These are phyloP conservation scores for Bursaphelenchus mucronatus DNA, from an alignment of 1,140 invertebrate genomes.

Conservation along the genomic window DNA sequence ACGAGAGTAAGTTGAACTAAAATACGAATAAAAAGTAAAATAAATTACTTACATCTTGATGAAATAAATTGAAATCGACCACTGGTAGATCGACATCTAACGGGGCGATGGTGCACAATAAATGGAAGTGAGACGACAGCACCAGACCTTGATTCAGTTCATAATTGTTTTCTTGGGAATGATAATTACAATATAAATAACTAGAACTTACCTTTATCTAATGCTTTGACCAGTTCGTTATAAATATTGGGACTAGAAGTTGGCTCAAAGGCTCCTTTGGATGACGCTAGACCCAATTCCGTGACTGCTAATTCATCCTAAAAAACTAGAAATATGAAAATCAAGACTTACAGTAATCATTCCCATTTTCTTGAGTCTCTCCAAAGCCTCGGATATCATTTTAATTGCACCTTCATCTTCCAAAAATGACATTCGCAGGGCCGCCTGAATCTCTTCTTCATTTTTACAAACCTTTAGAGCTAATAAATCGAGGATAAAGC, in stretches of 20 bases:
- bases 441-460: background rate
- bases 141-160: slow-evolving; percentile 26
- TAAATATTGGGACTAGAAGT: slow-evolving; percentile 25
- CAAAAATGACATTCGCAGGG: slow-evolving; percentile 27
- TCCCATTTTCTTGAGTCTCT: slow-evolving; percentile 17
- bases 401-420: slow-evolving; percentile 10
- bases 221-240: slow-evolving; percentile 24
- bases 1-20: slow-evolving; percentile 23
- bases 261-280: slow-evolving; percentile 31
- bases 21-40: slow-evolving; percentile 4
- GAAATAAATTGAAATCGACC: slow-evolving; percentile 32
- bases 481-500: slow-evolving; percentile 49
- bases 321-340: background rate
- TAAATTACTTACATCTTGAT: slow-evolving; percentile 22
- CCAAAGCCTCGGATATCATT: slow-evolving; percentile 12
- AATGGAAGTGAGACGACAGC: slow-evolving; percentile 36
- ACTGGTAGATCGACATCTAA: slow-evolving; percentile 23
- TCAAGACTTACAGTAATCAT: slow-evolving; percentile 21
- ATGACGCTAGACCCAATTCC: slow-evolving; percentile 35
- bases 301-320: slow-evolving; percentile 19
- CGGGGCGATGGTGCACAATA: slow-evolving; percentile 39
- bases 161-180: no score
- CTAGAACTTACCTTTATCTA: slow-evolving; percentile 27
- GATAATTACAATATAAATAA: background rate
- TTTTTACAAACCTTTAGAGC: slow-evolving; percentile 39